Base-by-base conservation (phyloP, 2,888 invertebrate species). In the Acanthopleura granulata region DNA sequence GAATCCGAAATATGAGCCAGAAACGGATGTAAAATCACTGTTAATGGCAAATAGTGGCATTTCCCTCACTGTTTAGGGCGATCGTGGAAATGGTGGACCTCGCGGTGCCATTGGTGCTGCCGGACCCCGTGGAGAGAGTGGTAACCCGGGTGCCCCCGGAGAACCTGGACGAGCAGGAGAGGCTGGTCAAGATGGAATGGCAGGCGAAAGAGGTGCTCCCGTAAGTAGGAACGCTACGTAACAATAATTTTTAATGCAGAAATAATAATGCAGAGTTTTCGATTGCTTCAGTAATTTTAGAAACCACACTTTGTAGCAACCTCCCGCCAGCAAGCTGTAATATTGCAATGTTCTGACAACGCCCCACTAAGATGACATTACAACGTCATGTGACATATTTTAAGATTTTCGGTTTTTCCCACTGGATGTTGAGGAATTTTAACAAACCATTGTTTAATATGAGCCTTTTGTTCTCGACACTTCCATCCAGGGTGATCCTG, bases 381-480 rank as follows among this genome's bases (percentile, higher is more conserved):
- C 9, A 40, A 40, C 9, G n/a, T 40, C 9, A 40, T 6, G 40
- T 9, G 4, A 40, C 40, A 40, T 40, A 40, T 40, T 40, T 40
- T 40, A 40, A 40, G n/a, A n/a, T 40, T 3, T 40, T 40, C 40
- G 9, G 40, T 40, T 40, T 9, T n/a, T n/a, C n/a, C n/a, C 9
- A 9, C 9, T 6, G 40, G 40, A 9, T 40, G 9, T 9, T 6
- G 40, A 9, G 40, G 40, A 6, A 40, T 40, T 40, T 9, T 40
- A 40, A 40, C 9, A 40, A 3, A 40, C 40, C 40, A 9, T 40
- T 3, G 3, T 40, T 40, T 6, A 6, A 40, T 40, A 9, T 40
- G 9, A n/a, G n/a, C n/a, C n/a, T n/a, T 93, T 27, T 95, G 95
- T n/a, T 91, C 93, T 80, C 93, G 94, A n/a, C n/a, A n/a, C n/a